phyloP scores from a whole-genome alignment of 2,888 invertebrate species.

The Tenthredo livida region DNA sequence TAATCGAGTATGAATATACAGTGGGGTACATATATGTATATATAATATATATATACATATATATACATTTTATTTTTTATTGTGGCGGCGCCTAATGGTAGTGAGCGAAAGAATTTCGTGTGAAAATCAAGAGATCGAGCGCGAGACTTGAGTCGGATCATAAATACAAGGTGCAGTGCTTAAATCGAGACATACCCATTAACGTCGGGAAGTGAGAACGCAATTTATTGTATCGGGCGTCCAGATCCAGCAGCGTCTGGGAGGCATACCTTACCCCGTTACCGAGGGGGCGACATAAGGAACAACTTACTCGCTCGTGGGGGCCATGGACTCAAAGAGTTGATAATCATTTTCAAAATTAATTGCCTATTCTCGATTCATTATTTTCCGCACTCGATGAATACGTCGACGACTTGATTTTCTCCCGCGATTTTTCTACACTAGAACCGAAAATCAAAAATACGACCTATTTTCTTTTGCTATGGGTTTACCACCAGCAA shows the following conservation, averaged over 20 bases:
- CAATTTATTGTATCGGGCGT: conserved; percentile 51
- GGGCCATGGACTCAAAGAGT: background rate
- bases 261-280: conserved; percentile 43
- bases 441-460: background rate
- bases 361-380: conserved; percentile 33
- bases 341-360: conserved; percentile 46
- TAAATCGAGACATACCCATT: conserved; percentile 51
- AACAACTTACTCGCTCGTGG: conserved; percentile 42
- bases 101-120: background rate
- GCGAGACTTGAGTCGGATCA: conserved; percentile 28
- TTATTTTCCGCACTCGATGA: conserved; percentile 9
- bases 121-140: conserved; percentile 17
- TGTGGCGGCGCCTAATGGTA: conserved; percentile 2
- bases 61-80: background rate
- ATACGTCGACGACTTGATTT: background rate
- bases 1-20: background rate
- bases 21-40: background rate
- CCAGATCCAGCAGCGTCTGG: conserved; percentile 43
- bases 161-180: conserved; percentile 39
- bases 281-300: conserved; percentile 41
- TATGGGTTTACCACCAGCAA: background rate
- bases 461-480: background rate
- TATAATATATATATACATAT: background rate
- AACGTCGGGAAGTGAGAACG: conserved; percentile 52
- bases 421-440: background rate